These are phyloP conservation scores for Magallana gigas DNA, from an alignment of 1,140 invertebrate genomes.

Conservation along the genomic window DNA sequence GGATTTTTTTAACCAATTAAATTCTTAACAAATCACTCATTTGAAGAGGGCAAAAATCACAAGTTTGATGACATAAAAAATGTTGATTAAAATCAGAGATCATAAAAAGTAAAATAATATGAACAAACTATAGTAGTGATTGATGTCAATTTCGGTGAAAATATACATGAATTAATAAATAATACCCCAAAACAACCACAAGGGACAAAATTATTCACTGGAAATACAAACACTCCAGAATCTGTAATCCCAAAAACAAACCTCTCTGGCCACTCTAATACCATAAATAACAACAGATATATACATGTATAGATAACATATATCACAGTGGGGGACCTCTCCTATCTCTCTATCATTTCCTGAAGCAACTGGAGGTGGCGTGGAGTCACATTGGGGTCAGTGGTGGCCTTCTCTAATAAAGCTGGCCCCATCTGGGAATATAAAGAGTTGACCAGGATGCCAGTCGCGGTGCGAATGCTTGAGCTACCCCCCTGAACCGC, in stretches of 20 bases:
- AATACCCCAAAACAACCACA: constrained; percentile 5
- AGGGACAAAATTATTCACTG: background rate
- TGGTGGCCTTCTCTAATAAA: constrained; percentile 74
- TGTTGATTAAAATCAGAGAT: background rate
- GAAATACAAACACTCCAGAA: constrained; percentile 23
- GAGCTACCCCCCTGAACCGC: constrained; percentile 69
- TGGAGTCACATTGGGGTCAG: constrained; percentile 71
- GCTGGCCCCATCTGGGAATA: constrained; percentile 73
- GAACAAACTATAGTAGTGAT: too few relatives aligned
- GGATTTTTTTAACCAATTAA: background rate
- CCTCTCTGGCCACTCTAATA: constrained; percentile 28
- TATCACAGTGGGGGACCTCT: constrained; percentile 27
- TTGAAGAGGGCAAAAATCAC: background rate
- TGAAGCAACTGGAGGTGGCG: constrained; percentile 73
- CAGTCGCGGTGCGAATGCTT: constrained; percentile 73
- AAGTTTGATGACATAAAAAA: background rate
- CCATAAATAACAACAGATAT: constrained; percentile 23
- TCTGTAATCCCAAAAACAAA: constrained; percentile 31
- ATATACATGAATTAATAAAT: too few relatives aligned
- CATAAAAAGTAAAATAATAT: background rate
- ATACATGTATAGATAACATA: constrained; percentile 4
- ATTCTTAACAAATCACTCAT: background rate
- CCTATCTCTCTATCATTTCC: constrained; percentile 67
- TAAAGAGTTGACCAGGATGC: constrained; percentile 67
- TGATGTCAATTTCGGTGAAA: too few relatives aligned